A percentile compares a stretch with the other conserved stretches of the same genome.
phyloP scores from a whole-genome alignment of 2,797 vertebrate genomes.

The Chelon auratus region DNA sequence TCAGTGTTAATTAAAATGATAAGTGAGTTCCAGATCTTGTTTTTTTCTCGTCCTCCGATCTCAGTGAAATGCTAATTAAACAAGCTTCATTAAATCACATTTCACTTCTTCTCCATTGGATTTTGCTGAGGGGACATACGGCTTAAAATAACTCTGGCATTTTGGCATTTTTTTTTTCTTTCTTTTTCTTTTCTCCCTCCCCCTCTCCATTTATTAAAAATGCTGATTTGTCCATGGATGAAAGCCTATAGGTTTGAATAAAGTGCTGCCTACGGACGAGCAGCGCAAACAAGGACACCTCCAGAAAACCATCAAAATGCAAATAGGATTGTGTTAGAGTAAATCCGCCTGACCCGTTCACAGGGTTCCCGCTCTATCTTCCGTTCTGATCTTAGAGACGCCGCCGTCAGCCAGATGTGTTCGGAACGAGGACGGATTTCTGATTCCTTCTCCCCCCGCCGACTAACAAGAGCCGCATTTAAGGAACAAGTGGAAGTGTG shows the following conservation, averaged over 20 bases:
- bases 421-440: constrained; percentile 37
- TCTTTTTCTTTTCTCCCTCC: not conserved
- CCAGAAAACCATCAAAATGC: constrained; percentile 58
- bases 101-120: constrained; percentile 68
- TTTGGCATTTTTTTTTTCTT: constrained; percentile 11
- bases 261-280: constrained; percentile 44
- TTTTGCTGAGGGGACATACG: constrained; percentile 71
- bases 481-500: constrained; percentile 59
- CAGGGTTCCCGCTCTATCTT: constrained; percentile 55
- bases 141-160: constrained; percentile 66
- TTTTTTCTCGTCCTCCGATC: constrained; percentile 61
- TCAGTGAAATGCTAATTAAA: constrained; percentile 81
- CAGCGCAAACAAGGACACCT: constrained; percentile 36
- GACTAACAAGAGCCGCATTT: constrained; percentile 55
- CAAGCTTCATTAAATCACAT: constrained; percentile 81
- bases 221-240: constrained; percentile 64
- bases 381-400: constrained; percentile 32
- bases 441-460: constrained; percentile 22
- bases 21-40: constrained; percentile 74
- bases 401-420: constrained; percentile 47
- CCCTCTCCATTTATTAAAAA: constrained; percentile 60
- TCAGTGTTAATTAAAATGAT: constrained; percentile 83
- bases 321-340: constrained; percentile 52
- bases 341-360: constrained; percentile 57
- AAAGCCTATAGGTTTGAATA: constrained; percentile 57